Evolutionary conservation across 2,888 invertebrate species (phyloP).

Genomic region (Laspeyria flexula): DNA sequence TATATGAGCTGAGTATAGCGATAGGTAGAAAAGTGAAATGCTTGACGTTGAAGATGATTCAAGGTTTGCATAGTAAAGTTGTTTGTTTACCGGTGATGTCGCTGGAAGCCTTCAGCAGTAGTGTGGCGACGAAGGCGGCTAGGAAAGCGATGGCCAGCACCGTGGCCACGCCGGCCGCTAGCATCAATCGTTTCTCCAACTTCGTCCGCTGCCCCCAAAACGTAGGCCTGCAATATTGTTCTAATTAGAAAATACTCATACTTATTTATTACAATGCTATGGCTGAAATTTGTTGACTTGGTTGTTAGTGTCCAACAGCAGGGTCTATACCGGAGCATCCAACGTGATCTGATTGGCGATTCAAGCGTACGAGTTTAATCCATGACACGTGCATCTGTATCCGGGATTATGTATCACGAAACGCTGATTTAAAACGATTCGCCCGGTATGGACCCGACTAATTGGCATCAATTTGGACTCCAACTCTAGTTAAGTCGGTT

Average conservation of each 20-base stretch:
- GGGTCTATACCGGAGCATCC: too few species aligned
- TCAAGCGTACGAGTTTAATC: too few species aligned
- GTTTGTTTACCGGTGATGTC: slow-evolving; percentile 60
- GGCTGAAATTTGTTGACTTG: too few species aligned
- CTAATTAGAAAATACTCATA: not conserved
- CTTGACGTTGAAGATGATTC: not conserved
- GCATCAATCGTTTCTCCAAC: slow-evolving; percentile 71
- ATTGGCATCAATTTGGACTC: too few species aligned
- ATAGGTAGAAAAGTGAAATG: not conserved
- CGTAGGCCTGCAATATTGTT: slow-evolving; percentile 60
- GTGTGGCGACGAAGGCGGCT: slow-evolving; percentile 69
- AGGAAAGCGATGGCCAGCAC: slow-evolving; percentile 72
- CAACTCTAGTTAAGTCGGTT: too few species aligned
- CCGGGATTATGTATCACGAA: too few species aligned
- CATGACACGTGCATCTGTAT: too few species aligned
- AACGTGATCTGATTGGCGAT: too few species aligned
- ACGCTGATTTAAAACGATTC: too few species aligned
- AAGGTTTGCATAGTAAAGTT: not conserved
- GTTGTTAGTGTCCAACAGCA: too few species aligned
- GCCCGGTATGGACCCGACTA: too few species aligned
- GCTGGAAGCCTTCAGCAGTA: slow-evolving; percentile 53
- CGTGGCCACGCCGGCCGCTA: slow-evolving; percentile 59
- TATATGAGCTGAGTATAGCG: not conserved
- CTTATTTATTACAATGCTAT: not conserved
- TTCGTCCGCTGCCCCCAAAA: slow-evolving; percentile 74